Evolutionary conservation across 1,140 invertebrate species (phyloP).

Genomic region (Drosophila sp.): DNA sequence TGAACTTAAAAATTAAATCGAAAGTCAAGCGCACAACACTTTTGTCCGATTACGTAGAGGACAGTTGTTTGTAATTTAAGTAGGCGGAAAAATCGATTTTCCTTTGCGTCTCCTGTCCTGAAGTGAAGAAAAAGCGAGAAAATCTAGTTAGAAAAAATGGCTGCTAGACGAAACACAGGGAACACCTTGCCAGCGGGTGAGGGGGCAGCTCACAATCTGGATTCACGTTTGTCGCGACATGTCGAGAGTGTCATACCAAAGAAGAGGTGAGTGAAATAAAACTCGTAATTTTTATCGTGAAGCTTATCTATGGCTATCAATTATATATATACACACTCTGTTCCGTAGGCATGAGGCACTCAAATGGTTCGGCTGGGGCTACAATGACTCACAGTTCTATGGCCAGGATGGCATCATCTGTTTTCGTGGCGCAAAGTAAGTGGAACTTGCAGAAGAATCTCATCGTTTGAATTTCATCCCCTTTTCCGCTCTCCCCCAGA

Average conservation of each 20-base stretch:
- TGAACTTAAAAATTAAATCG: too few species aligned
- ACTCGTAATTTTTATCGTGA: not conserved
- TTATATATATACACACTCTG: constrained; percentile 3
- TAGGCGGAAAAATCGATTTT: constrained; percentile 27
- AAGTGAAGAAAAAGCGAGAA: constrained; percentile 27
- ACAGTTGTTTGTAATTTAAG: not conserved
- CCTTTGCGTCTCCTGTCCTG: not conserved
- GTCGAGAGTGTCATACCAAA: constrained; percentile 77
- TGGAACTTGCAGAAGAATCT: not conserved
- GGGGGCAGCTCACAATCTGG: constrained; percentile 55
- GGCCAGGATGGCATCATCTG: constrained; percentile 87
- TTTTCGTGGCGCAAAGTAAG: constrained; percentile 84
- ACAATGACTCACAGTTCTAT: constrained; percentile 94
- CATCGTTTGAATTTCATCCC: constrained; percentile 80
- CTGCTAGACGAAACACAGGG: constrained; percentile 58
- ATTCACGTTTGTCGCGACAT: constrained; percentile 61
- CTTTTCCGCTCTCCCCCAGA: constrained; percentile 86
- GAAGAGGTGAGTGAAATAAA: constrained; percentile 56
- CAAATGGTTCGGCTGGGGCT: constrained; percentile 99
- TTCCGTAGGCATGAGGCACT: constrained; percentile 89
- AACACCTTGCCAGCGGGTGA: constrained; percentile 56
- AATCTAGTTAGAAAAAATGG: constrained; percentile 34
- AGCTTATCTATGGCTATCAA: constrained; percentile 4
- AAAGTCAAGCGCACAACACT: not conserved
- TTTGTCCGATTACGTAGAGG: constrained; percentile 2